Base-by-base conservation (phyloP, 2,888 invertebrate genomes). In the Ramazzottius varieornatus region DNA sequence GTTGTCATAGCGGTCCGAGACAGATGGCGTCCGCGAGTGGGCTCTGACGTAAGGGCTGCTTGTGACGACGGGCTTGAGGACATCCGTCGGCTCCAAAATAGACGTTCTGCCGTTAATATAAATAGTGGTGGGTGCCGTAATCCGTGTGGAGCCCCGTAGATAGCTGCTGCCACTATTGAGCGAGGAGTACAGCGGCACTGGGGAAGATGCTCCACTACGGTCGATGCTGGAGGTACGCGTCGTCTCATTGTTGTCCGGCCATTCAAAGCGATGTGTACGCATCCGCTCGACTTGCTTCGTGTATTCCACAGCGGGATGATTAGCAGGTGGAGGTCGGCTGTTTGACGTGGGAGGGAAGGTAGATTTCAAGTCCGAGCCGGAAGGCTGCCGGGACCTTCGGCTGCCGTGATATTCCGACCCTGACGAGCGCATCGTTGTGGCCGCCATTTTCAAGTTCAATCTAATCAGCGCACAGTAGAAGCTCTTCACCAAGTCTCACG, bases 51-150 rank as follows among this genome's bases (percentile, higher is more conserved):
- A 16, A 4, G 54, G n/a, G 24, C n/a, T 54, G 20, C n/a, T 54
- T n/a, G n/a, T n/a, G 20, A 29, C 24, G 16, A 54, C 54, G 16
- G 54, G 54, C 54, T 29, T 16, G 16, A 54, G 29, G 16, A 54
- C 54, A 13, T 13, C 54, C 54, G 54, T n/a, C 54, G 54, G 54
- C 4, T 54, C 54, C 54, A 54, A 54, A 54, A 54, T 54, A 29
- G 54, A 54, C 4, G 8, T 54, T 24, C 54, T 16, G 24, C 29
- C 54, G 20, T 16, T 29, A 4, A 29, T 24, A 4, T 8, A 29
- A 16, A 24, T 24, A 29, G 20, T 8, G 16, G 54, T 29, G 16
- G n/a, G 13, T 24, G 54, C 24, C 16, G 54, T 16, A 8, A 4
- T 24, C 8, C 20, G 4, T 16, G 4, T n/a, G 29, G 54, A 4